Evolutionary conservation across 2,888 invertebrate species (phyloP), one percentile per base, ranked within the genome.

Genomic region (Macroteleia sp.): DNA sequence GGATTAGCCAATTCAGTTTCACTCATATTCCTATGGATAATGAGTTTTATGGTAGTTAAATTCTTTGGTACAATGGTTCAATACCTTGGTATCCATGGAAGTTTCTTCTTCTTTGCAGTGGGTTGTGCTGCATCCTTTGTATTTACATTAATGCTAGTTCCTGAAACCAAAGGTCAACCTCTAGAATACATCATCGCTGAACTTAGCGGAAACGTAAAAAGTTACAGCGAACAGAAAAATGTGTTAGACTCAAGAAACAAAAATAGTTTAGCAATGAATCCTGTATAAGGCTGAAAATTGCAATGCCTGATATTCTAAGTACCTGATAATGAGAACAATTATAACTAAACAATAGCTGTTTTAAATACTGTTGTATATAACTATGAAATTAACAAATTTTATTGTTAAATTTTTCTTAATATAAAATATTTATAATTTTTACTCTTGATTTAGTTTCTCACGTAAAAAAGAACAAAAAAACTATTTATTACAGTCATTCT

Each of bases 81-180:
- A 8, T 9, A 83, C 0, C 6, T 90, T 1, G 90, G 87, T 12
- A 85, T 87, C 28, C 79, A 87, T 46, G 88, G 87, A 0, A 90
- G 89, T 44, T 91, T 91, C 73, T 87, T 88, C 12, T 12, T 90
- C 0, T 79, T 91, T 9, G 82, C 86, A 0, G 48, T 41, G 0
- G 86, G 71, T 19, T 91, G 90, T 71, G 73, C 74, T 1, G 48
- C 17, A 1, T 85, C 59, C 2, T 87, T 88, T 50, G 2, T 85
- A 0, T 90, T 91, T 16, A 77, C 83, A 2, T 79, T 84, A 3
- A 1, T 83, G 0, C 19, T 90, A 10, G 34, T 90, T 0, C 91
- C 91, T 0, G 91, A 91, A 67, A 91, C 91, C 1, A 91, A 89
- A 46, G 91, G 90, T 2, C 78, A 82, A n/a, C 81, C 83, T 0